Base-by-base conservation (phyloP, 2,888 invertebrate species). In the Phyllotreta cruciferae region DNA sequence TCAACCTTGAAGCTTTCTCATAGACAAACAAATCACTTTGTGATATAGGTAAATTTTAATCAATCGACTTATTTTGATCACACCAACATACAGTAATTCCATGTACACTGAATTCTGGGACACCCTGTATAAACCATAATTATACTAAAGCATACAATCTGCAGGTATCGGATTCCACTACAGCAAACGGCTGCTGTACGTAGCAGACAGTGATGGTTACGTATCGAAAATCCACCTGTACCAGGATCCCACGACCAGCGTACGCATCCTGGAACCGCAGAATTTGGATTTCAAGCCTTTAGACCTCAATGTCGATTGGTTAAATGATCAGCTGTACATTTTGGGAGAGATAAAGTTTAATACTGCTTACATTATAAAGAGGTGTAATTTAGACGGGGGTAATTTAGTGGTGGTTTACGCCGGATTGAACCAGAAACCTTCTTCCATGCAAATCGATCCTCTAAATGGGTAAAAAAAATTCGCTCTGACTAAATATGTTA, bases 361-460 rank as follows among this genome's bases (percentile, higher is more conserved):
- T 80, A 70, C 72, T 66, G 80, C 82, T 50, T 93, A 92, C 89
- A 87, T 91, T 79, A 90, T 96, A 63, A 86, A 89, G 57, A 84
- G 91, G 54, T 92, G 91, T 75, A 88, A 89, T 75, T 85, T 94
- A 41, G 88, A 90, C 74, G 93, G 93, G 0, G 85, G 85, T 69
- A 86, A 87, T 60, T 83, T 90, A 66, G 86, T 88, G 6, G 86
- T 90, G 0, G 90, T 92, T 0, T 82, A 90, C 63, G 88, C 89
- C 8, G 90, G 90, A 0, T 84, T 94, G 60, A 84, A 85, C 56
- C 85, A 86, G 4, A 86, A 88, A 71, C 92, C 95, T 0, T 85
- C 87, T 60, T 92, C 93, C 74, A 87, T 97, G 70, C 91, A 94
- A 82, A 92, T 95, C 0, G 97, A 97, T 83, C 94, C 97, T 37